A percentile compares a stretch with the other conserved stretches of the same genome.
Conservation (phyloP, 2,888 invertebrate species). For the Dione vanillae region DNA sequence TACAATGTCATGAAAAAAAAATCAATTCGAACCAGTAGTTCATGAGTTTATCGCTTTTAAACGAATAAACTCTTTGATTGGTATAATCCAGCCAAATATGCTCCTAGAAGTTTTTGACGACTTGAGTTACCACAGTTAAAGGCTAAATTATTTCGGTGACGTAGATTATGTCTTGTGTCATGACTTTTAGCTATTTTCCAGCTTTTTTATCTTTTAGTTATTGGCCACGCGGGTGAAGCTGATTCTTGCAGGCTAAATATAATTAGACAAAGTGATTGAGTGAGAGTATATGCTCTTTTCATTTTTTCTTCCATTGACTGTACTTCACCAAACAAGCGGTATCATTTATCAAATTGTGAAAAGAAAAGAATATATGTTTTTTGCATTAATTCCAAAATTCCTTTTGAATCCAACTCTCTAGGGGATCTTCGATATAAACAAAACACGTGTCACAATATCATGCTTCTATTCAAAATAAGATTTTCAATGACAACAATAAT, state of each 20-base stretch:
- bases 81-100: too few relatives aligned
- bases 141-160: too few relatives aligned
- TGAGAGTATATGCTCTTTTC: background rate
- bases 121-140: too few relatives aligned
- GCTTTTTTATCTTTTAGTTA: too few relatives aligned
- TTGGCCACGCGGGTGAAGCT: too few relatives aligned
- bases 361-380: background rate
- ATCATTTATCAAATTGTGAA: background rate
- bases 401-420: slow-evolving; percentile 1
- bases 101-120: too few relatives aligned
- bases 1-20: too few relatives aligned
- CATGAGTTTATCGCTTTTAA: too few relatives aligned
- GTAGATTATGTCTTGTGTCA: too few relatives aligned
- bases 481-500: slow-evolving; percentile 21
- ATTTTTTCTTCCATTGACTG: background rate
- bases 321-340: background rate
- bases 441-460: slow-evolving; percentile 24
- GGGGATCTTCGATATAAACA: slow-evolving; percentile 6
- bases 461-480: slow-evolving; percentile 17
- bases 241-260: background rate
- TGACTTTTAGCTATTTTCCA: too few relatives aligned
- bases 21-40: too few relatives aligned
- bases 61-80: too few relatives aligned
- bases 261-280: background rate
- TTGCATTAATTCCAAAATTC: background rate